Evolutionary conservation across 1,140 invertebrate species (phyloP), one percentile per base, ranked within the genome.

Genomic region (Lethrus apterus): DNA sequence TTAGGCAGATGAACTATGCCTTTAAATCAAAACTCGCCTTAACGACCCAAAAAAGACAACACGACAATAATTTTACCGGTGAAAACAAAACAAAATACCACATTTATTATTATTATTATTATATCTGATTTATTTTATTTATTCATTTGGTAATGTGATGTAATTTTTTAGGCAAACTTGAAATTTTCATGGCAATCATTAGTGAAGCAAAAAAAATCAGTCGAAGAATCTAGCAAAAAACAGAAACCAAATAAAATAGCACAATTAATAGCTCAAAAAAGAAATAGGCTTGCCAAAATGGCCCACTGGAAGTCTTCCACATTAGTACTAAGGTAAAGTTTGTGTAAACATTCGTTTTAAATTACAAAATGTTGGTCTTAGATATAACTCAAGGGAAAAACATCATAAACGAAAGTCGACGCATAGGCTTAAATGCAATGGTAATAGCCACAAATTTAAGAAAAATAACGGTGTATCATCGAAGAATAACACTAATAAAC

Each of bases 181-280:
- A 26, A 26, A 26, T 3, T 13, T 7, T 41, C 45, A 17, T 47
- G 45, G 45, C 33, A 47, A 23, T 23, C 29, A 21, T 18, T 40
- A 18, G 11, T 30, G 19, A 31, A 23, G 9, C 19, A 8, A 26
- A 38, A 31, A 14, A 32, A 29, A 36, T 23, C n/a, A 11, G 29
- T 15, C 13, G 46, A 48, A 10, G 58, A 60, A 21, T 51, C 53
- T 31, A 29, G 40, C 21, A 61, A 57, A 26, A 61, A 59, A 50
- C 34, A 54, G 10, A 60, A 58, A 49, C 32, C 46, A 15, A 66
- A 65, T 54, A 51, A 57, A 44, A 66, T 66, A 44, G 54, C 58
- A 4, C 62, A 60, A 42, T 49, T 66, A 29, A 66, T 66, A 42
- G 52, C 55, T 9, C 60, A 64, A 43, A 66, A 66, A 41, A 48